These are phyloP conservation scores for Leptonema lineaticorne DNA, from an alignment of 1,140 invertebrate genomes.

Conservation along the genomic window DNA sequence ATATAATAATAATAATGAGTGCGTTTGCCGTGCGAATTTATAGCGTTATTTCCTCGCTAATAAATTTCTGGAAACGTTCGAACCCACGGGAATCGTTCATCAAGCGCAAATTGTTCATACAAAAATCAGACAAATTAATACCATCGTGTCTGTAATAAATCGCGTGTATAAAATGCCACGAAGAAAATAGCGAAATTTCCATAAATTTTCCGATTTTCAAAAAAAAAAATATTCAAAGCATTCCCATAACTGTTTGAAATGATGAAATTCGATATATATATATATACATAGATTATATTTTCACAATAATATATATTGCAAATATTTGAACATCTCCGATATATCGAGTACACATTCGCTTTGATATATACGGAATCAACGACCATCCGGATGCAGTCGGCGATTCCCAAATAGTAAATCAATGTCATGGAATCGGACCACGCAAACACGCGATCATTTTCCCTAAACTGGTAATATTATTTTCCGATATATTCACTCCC, in stretches of 20 bases:
- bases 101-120: background rate
- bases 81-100: background rate
- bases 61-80: background rate
- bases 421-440: background rate
- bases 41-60: no score
- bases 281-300: background rate
- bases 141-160: no score
- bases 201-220: no score
- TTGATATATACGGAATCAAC: background rate
- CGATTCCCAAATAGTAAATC: conserved; percentile 1
- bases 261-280: background rate
- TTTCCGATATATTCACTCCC: no score
- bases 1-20: no score
- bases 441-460: background rate
- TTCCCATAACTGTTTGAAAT: no score
- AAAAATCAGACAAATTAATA: background rate
- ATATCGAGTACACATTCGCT: background rate
- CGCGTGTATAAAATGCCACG: no score
- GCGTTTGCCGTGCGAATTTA: no score
- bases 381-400: no score
- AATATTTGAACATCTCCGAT: background rate
- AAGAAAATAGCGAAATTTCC: no score
- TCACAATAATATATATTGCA: background rate
- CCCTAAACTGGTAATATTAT: background rate
- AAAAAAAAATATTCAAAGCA: no score